A percentile compares a stretch with the other conserved stretches of the same genome.
Conservation (phyloP, 2,113 vertebrate species). For the Eidolon helvum region DNA sequence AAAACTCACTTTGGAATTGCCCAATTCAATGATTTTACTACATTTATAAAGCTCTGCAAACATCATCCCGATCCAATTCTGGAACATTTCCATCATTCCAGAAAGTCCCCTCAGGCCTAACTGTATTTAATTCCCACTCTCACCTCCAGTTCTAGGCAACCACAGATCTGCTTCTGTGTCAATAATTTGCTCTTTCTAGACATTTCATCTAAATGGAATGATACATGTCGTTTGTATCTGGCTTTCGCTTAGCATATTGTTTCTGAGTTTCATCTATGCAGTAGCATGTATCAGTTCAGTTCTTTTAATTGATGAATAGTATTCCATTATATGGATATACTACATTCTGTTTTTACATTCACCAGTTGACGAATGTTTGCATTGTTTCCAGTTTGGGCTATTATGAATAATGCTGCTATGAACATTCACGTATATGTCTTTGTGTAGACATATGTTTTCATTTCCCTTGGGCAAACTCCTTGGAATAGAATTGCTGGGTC, state of each 20-base stretch:
- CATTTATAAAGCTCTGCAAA: neutral
- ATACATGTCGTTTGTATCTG: neutral
- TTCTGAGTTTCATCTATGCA: neutral
- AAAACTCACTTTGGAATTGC: neutral
- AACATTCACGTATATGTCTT: neutral
- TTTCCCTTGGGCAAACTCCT: neutral
- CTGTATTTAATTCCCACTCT: neutral
- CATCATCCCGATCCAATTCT: neutral
- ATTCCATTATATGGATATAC: neutral
- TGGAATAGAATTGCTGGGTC: neutral
- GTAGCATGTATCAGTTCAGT: neutral
- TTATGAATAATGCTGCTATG: neutral
- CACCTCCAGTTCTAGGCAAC: neutral
- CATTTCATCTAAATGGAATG: neutral
- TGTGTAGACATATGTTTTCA: neutral
- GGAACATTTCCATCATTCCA: neutral
- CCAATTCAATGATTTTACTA: neutral
- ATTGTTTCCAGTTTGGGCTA: neutral
- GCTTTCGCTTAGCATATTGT: neutral
- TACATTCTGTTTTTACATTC: neutral
- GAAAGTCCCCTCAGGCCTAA: neutral
- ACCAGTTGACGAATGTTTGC: neutral
- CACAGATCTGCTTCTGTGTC: neutral
- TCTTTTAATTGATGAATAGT: neutral
- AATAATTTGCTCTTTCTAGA: neutral